A percentile compares a stretch with the other conserved stretches of the same genome.
These are phyloP conservation scores for Autographa pulchrina DNA, from an alignment of 2,888 invertebrate genomes.

Conservation along the genomic window DNA sequence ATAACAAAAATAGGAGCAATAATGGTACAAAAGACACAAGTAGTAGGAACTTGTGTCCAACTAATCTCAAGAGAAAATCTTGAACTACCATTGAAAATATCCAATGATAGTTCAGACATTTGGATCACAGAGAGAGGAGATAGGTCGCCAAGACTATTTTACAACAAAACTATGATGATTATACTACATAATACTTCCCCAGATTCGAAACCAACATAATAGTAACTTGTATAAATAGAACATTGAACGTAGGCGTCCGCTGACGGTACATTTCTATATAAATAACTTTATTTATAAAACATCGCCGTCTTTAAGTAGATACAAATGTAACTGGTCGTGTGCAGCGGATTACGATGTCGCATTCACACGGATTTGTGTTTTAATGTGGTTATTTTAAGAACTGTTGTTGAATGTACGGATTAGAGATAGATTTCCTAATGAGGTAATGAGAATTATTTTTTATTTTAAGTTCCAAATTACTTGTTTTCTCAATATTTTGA, in stretches of 20 bases:
- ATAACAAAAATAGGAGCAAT: too few species aligned
- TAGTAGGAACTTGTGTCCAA: too few species aligned
- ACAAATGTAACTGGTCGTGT: slow-evolving; percentile 59
- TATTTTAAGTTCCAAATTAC: neutral
- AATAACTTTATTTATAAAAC: slow-evolving; percentile 68
- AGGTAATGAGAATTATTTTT: slow-evolving; percentile 33
- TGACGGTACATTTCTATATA: slow-evolving; percentile 64
- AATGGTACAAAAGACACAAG: too few species aligned
- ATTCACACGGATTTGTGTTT: slow-evolving; percentile 57
- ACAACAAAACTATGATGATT: slow-evolving; percentile 12
- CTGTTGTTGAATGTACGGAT: slow-evolving; percentile 17
- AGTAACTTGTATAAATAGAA: slow-evolving; percentile 61
- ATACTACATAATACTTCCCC: slow-evolving; percentile 35
- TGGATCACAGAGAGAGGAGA: neutral
- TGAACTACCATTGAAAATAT: too few species aligned
- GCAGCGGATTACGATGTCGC: slow-evolving; percentile 63
- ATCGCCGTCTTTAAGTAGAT: slow-evolving; percentile 63
- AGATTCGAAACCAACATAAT: slow-evolving; percentile 48
- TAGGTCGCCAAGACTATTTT: neutral
- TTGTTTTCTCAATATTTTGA: neutral
- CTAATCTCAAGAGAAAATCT: too few species aligned
- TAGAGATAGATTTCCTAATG: slow-evolving; percentile 30
- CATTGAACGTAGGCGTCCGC: slow-evolving; percentile 60
- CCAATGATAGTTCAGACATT: too few species aligned
- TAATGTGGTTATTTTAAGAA: slow-evolving; percentile 20